A percentile compares a stretch with the other conserved stretches of the same genome.
These are phyloP conservation scores for Podilymbus podiceps DNA, from an alignment of 2,113 vertebrate genomes.

Conservation along the genomic window DNA sequence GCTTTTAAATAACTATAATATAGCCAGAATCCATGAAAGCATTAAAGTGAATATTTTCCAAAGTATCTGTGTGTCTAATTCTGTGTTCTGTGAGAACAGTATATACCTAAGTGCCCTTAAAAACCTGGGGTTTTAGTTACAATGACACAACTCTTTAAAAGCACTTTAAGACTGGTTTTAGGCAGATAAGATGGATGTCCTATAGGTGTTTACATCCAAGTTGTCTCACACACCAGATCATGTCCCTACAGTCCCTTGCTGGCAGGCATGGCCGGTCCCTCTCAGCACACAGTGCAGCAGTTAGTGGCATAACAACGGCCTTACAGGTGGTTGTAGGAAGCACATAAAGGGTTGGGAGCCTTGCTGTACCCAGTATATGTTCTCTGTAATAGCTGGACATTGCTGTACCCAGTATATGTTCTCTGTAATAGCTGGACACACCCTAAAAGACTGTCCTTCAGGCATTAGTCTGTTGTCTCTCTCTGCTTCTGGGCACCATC, in stretches of 20 bases:
- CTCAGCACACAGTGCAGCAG: not conserved
- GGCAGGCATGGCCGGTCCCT: rapidly evolving
- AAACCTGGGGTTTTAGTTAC: not conserved
- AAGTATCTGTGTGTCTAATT: not conserved
- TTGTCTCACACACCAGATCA: not conserved
- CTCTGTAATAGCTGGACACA: not conserved
- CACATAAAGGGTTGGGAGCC: not conserved
- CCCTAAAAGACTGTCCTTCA: not conserved
- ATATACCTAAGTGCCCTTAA: not conserved
- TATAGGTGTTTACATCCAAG: not conserved
- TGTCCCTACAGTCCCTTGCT: not conserved
- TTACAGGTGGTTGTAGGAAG: not conserved
- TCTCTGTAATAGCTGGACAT: not conserved
- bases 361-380: not conserved
- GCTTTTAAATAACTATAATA: not conserved
- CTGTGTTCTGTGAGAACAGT: not conserved
- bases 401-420: not conserved
- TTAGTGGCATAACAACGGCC: not conserved
- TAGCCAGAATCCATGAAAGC: not conserved
- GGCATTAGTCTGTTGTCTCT: not conserved
- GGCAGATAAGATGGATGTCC: not conserved
- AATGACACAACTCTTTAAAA: not conserved
- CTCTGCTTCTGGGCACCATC: not conserved
- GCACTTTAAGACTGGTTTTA: not conserved
- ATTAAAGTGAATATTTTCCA: not conserved